Conservation (phyloP, 23 tunicate species). For the Ascidia mentula region DNA sequence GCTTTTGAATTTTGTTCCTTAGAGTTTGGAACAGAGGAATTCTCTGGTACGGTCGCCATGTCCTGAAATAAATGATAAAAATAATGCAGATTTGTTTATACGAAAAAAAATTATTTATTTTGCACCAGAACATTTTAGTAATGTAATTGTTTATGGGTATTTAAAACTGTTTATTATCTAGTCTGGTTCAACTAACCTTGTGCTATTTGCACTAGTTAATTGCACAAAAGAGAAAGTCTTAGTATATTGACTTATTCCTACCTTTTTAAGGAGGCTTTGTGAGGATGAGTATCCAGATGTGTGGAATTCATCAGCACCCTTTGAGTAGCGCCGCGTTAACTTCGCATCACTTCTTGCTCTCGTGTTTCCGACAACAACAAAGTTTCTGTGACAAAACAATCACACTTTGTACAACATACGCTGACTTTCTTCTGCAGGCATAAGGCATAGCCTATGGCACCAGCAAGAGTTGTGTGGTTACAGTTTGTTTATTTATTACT, state of each 20-base stretch:
- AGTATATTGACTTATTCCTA: too few species aligned
- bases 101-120: too few species aligned
- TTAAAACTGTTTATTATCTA: too few species aligned
- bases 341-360: slow-evolving; percentile 4
- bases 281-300: slow-evolving; percentile 66
- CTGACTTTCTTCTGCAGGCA: background rate
- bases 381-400: slow-evolving; percentile 28
- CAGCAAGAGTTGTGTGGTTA: background rate
- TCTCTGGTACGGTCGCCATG: background rate
- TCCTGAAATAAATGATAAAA: background rate
- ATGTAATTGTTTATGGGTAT: too few species aligned
- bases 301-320: slow-evolving; percentile 94
- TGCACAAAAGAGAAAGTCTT: too few species aligned
- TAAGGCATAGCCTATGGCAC: background rate
- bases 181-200: too few species aligned
- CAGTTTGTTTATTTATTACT: background rate
- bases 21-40: background rate
- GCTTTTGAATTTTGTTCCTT: background rate
- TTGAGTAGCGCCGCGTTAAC: slow-evolving; percentile 59
- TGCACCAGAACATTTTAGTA: too few species aligned
- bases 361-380: slow-evolving; percentile 4
- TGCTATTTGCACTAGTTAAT: too few species aligned
- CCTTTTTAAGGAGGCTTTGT: slow-evolving; percentile 48
- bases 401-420: background rate
- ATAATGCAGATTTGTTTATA: background rate